Conservation (phyloP, 2,888 invertebrate genomes). For the Tachina fera region DNA sequence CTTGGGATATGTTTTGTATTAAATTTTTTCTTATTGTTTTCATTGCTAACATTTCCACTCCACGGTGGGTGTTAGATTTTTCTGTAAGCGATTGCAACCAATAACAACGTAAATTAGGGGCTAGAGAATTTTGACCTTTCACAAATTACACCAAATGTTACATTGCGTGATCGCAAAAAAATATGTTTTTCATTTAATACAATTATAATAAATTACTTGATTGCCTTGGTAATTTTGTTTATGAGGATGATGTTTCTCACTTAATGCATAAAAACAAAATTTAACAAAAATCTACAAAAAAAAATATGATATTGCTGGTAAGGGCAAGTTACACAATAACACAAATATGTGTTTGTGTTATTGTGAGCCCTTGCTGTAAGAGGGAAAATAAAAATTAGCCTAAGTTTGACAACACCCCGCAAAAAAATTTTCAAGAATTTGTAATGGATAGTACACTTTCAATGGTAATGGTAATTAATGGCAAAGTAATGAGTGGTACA, state of each 20-base stretch:
- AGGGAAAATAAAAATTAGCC: too few relatives aligned
- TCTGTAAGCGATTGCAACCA: not conserved
- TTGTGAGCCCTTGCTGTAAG: too few relatives aligned
- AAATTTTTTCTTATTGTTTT: constrained; percentile 21
- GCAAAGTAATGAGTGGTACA: too few relatives aligned
- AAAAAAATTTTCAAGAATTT: too few relatives aligned
- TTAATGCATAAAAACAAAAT: too few relatives aligned
- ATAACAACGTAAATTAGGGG: not conserved
- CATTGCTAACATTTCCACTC: constrained; percentile 18
- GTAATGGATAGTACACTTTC: too few relatives aligned
- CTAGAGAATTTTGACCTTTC: constrained; percentile 46
- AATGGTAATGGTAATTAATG: too few relatives aligned
- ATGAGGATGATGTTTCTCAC: not conserved
- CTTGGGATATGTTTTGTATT: constrained; percentile 54
- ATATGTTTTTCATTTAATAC: constrained; percentile 7
- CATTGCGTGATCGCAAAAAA: constrained; percentile 6
- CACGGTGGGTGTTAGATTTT: not conserved
- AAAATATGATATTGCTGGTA: too few relatives aligned
- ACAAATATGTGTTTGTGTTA: too few relatives aligned
- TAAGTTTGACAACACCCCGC: too few relatives aligned
- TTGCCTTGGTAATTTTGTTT: constrained; percentile 10
- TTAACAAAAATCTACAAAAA: too few relatives aligned
- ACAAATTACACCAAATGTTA: constrained; percentile 61
- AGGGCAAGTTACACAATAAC: too few relatives aligned
- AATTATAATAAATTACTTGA: constrained; percentile 6